Conservation (phyloP, 2,113 vertebrate genomes). For the Monopterus albus region DNA sequence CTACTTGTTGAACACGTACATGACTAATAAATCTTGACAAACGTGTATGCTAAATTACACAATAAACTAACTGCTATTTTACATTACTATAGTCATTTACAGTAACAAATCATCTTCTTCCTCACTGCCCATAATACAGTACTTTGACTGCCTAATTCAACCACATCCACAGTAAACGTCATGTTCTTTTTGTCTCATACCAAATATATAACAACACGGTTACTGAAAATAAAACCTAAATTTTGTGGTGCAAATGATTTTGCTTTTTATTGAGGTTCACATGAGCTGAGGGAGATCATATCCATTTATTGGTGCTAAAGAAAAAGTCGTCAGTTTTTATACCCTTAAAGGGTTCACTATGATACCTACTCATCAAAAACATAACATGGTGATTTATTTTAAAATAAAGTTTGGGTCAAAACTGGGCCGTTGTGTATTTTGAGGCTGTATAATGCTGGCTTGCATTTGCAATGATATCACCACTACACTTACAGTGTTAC, state of each 20-base stretch:
- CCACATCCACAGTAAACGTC: too few species aligned
- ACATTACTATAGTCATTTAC: too few species aligned
- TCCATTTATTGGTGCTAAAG: background rate
- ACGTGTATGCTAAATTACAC: too few species aligned
- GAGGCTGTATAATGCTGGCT: background rate
- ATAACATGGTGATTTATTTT: background rate
- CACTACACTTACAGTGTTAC: background rate
- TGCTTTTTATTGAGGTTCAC: background rate
- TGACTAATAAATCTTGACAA: too few species aligned
- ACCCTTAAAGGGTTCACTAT: background rate
- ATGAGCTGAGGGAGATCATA: background rate
- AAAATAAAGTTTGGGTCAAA: constrained; percentile 2
- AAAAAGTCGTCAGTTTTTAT: too few species aligned
- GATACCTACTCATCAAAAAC: background rate
- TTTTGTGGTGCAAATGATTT: background rate
- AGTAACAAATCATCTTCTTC: too few species aligned
- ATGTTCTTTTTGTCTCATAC: too few species aligned
- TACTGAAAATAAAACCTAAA: background rate
- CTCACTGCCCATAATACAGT: too few species aligned
- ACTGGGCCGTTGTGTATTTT: background rate
- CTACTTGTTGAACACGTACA: too few species aligned
- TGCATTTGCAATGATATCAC: background rate
- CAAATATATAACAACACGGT: background rate
- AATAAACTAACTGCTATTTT: too few species aligned
- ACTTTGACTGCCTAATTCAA: too few species aligned